Evolutionary conservation across 2,113 vertebrate species (phyloP), one percentile per base, ranked within the genome.

Genomic region (Cichladusa arquata): DNA sequence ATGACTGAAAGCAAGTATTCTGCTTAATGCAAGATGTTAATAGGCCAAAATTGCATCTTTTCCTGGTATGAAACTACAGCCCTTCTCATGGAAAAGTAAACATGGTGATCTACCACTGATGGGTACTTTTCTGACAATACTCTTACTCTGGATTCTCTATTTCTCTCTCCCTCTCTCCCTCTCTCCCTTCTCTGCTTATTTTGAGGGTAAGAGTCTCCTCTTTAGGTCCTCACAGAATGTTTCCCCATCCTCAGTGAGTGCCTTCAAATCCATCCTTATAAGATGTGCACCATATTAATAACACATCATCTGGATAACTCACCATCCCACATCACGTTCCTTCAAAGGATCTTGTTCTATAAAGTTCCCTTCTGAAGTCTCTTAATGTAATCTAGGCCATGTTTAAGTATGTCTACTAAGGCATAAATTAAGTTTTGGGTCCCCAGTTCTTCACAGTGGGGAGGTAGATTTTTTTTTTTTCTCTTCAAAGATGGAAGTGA

Each of bases 261-360:
- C 16, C 78, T 48, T 79, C 31, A 62, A 78, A 85, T 56, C 2
- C 1, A 4, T n/a, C 9, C 11, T 40, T 34, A 34, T 42, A 79
- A 66, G 22, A 26, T 1, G 0, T 29, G 4, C 4, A 34, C 7
- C 18, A 56, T 53, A 40, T n/a, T 34, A 73, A 22, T 81, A 78
- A 40, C 24, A 60, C 4, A 3, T n/a, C 31, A 42, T 48, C 25
- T 82, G 36, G 28, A 60, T 22, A 71, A 45, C 20, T 54, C 36
- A 62, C 5, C 8, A 17, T 6, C 4, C 2, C 15, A 54, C 7
- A 5, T 5, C 9, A 45, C 60, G 4, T n/a, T 57, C 0, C 14
- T 51, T 83, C 14, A 77, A 72, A 77, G 22, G 15, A 31, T 57
- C 13, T 92, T 74, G 11, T 47, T 70, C 33, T 87, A 25, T 33